phyloP scores from a whole-genome alignment of 2,888 invertebrate genomes.

The Prosapia bicincta region DNA sequence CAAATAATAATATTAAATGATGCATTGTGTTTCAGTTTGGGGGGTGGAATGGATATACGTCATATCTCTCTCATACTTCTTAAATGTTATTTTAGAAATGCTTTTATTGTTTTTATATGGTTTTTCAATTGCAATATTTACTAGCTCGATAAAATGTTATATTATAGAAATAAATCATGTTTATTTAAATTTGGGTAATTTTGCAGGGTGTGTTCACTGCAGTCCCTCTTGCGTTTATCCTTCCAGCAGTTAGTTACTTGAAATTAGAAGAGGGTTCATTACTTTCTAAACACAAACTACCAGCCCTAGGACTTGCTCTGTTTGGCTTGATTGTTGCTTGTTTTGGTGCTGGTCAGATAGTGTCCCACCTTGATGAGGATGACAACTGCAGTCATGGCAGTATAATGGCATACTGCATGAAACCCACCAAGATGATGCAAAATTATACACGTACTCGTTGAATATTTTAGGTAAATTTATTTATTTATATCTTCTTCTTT shows the following conservation, averaged over 20 bases:
- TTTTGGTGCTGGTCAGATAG: conserved; percentile 52
- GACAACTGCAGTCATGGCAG: conserved; percentile 59
- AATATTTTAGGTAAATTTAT: too few species aligned
- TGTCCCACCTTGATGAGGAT: conserved; percentile 42
- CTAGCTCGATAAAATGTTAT: too few species aligned
- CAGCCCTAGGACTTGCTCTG: conserved; percentile 63
- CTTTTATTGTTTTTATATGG: too few species aligned
- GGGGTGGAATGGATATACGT: too few species aligned
- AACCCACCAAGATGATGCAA: not conserved
- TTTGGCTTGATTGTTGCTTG: conserved; percentile 64
- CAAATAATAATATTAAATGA: too few species aligned
- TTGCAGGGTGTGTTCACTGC: conserved; percentile 74
- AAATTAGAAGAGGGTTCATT: conserved; percentile 68
- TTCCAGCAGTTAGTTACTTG: conserved; percentile 75
- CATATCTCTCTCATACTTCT: too few species aligned
- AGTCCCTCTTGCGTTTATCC: conserved; percentile 75
- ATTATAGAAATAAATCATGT: too few species aligned
- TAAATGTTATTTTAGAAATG: too few species aligned
- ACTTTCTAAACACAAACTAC: conserved; percentile 63
- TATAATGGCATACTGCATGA: conserved; percentile 57
- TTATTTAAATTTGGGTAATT: too few species aligned
- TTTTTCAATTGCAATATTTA: too few species aligned
- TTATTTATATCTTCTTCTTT: too few species aligned
- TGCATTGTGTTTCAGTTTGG: too few species aligned
- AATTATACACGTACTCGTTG: not conserved